Conservation (phyloP, 2,888 invertebrate species). For the Aquatica leii region DNA sequence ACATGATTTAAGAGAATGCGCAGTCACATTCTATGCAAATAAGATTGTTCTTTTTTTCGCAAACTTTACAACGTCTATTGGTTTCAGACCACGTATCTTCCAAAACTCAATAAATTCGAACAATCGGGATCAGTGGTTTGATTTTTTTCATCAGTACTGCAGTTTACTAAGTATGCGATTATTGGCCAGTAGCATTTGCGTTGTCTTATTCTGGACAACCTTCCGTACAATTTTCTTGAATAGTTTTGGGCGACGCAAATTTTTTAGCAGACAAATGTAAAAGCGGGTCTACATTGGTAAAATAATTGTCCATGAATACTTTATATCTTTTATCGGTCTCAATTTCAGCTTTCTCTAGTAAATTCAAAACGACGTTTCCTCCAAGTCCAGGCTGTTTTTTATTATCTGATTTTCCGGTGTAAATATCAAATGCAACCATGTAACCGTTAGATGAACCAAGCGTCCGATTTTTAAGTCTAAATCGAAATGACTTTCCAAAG, state of each 20-base stretch:
- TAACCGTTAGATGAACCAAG: constrained; percentile 40
- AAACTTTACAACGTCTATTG: too few relatives aligned
- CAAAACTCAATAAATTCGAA: not conserved
- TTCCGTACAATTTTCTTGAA: constrained; percentile 29
- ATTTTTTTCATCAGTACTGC: constrained; percentile 5
- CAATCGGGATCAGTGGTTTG: not conserved
- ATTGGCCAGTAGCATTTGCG: too few relatives aligned
- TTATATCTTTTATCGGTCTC: constrained; percentile 22
- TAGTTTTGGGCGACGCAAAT: too few relatives aligned
- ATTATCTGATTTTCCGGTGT: constrained; percentile 38
- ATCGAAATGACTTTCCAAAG: constrained; percentile 42
- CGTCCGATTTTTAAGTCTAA: too few relatives aligned
- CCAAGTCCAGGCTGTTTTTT: too few relatives aligned
- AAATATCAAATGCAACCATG: constrained; percentile 41
- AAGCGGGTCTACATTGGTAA: too few relatives aligned
- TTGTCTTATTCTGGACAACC: too few relatives aligned
- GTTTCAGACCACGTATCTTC: constrained; percentile 1
- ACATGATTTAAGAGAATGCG: too few relatives aligned
- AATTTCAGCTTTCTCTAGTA: constrained; percentile 31
- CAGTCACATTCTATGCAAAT: too few relatives aligned
- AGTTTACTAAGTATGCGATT: too few relatives aligned
- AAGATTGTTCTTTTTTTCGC: constrained; percentile 19
- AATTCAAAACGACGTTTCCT: constrained; percentile 35
- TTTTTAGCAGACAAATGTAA: too few relatives aligned
- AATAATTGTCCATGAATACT: not conserved